Base-by-base conservation (phyloP, 2,113 vertebrate genomes). In the Trogon melanurus region DNA sequence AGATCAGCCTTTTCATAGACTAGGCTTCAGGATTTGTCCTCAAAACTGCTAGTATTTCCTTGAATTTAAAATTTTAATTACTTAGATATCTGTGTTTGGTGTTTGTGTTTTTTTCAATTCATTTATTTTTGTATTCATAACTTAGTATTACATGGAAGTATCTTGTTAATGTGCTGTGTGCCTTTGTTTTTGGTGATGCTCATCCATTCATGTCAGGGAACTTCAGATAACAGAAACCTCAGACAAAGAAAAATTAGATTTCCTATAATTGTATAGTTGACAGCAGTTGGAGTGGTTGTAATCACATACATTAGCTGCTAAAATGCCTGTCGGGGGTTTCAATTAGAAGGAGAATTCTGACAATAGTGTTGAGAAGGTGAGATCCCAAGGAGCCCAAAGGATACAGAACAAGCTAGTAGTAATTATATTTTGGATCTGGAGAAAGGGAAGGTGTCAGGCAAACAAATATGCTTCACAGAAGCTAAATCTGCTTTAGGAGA, bases 161-260 rank as follows among this genome's bases (percentile, higher is more conserved):
- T 25, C 23, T 71, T 88, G 20, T 72, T 78, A 70, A 51, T 44
- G 23, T 44, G 27, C 38, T 57, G 10, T 47, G 19, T 72, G 10
- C 2, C 48, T 92, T 38, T 23, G 18, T 2, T 34, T 81, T 88
- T 73, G 20, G 6, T 85, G 25, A 2, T 60, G 9, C 10, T 93
- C 41, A 79, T 76, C 21, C 2, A 0, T 88, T 93, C 51, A 61
- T 90, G 56, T 58, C 26, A 71, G 56, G 44, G 10, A 80, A 78
- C 48, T 90, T 93, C 51, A 78, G 64, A 41, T 86, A 95, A 74
- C 5, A 3, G 51, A 90, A 91, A 64, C 58, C 60, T 66, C 66
- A 85, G 89, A 80, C 21, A 79, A 89, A 84, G 51, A 58, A 88
- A 82, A 93, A 85, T 56, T 80, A 45, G 16, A 86, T 94, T 93